Conservation (phyloP, 2,113 vertebrate genomes). For the Pipa parva region DNA sequence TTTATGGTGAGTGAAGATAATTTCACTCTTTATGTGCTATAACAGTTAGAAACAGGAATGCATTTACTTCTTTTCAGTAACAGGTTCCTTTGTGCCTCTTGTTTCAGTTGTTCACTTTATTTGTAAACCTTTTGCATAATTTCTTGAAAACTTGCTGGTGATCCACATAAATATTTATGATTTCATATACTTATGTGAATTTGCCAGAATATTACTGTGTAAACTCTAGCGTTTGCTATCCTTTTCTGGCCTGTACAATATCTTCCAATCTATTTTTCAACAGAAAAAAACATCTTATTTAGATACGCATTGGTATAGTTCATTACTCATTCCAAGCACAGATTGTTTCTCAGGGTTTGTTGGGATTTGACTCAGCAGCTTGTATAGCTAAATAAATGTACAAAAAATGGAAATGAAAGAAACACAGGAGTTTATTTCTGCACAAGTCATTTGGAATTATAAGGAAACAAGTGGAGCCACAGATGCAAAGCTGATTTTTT, state of each 20-base stretch:
- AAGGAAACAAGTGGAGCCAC: slow-evolving; percentile 9
- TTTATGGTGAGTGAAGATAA: too few species aligned
- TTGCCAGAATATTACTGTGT: neutral
- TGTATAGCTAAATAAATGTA: slow-evolving; percentile 40
- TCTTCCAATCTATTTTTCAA: neutral
- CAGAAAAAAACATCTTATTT: too few species aligned
- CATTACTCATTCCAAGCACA: slow-evolving; percentile 26
- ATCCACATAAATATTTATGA: too few species aligned
- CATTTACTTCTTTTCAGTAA: too few species aligned
- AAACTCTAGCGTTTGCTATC: neutral
- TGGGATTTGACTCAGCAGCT: slow-evolving; percentile 32
- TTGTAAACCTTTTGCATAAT: too few species aligned
- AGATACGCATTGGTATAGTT: neutral
- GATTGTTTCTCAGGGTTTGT: slow-evolving; percentile 30
- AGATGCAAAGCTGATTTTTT: slow-evolving; percentile 3
- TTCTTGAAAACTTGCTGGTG: too few species aligned
- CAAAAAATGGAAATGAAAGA: slow-evolving; percentile 39
- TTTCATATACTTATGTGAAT: too few species aligned
- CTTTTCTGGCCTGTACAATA: neutral
- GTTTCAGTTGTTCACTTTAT: too few species aligned
- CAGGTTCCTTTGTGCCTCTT: too few species aligned
- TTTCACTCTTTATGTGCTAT: too few species aligned
- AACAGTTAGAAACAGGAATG: too few species aligned
- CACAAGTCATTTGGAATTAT: slow-evolving; percentile 2
- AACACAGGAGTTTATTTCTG: slow-evolving; percentile 23